phyloP scores from a whole-genome alignment of 2,113 vertebrate genomes.

The Gadus chalcogrammus region DNA sequence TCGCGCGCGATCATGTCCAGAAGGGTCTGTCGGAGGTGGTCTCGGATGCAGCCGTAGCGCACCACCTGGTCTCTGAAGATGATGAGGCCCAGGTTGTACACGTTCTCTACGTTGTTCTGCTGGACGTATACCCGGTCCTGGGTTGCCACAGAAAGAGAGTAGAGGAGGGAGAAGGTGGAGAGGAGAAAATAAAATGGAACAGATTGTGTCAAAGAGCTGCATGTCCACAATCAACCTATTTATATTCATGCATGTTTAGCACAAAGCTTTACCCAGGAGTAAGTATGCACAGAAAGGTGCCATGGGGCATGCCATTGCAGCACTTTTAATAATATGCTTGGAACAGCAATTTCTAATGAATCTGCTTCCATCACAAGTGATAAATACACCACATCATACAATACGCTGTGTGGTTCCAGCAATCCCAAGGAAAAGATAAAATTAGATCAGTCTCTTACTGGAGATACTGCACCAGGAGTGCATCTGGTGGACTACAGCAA shows the following conservation, averaged over 20 bases:
- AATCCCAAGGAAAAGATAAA: background rate
- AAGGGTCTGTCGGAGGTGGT: conserved; percentile 90
- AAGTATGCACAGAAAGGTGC: background rate
- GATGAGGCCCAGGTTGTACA: conserved; percentile 96
- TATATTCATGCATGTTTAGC: background rate
- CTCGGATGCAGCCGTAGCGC: conserved; percentile 90
- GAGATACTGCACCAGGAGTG: background rate
- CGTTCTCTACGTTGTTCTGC: conserved; percentile 96
- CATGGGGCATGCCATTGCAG: background rate
- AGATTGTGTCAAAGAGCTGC: background rate
- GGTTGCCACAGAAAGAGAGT: background rate
- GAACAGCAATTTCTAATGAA: background rate
- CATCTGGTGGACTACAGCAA: conserved; percentile 12
- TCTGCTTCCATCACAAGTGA: background rate
- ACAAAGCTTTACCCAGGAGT: background rate
- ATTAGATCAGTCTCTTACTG: background rate
- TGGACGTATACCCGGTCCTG: conserved; percentile 90
- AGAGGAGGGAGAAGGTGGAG: background rate
- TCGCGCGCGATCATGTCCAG: conserved; percentile 97
- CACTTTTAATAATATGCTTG: background rate
- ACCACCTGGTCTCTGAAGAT: conserved; percentile 98
- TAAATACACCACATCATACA: background rate
- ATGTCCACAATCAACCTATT: background rate
- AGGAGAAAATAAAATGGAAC: background rate
- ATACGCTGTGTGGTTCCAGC: background rate